Conservation (phyloP, 2,113 vertebrate species). For the Cottus gobio region DNA sequence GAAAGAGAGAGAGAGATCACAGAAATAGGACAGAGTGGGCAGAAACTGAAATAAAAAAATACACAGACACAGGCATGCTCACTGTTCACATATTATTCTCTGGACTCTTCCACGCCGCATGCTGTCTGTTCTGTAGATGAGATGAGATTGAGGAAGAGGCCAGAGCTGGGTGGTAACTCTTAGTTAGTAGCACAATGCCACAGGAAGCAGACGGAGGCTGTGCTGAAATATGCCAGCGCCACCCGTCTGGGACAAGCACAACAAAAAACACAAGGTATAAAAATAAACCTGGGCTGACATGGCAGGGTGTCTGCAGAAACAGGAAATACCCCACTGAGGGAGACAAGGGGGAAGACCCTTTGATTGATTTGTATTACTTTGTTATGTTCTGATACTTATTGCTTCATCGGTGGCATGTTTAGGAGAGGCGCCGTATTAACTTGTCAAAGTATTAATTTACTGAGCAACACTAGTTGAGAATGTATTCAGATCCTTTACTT, state of each 20-base stretch:
- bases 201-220: conserved; percentile 74
- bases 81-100: conserved; percentile 32
- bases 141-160: conserved; percentile 58
- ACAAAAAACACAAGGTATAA: conserved; percentile 69
- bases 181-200: conserved; percentile 59
- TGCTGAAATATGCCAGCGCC: conserved; percentile 68
- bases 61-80: conserved; percentile 26
- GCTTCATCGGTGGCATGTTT: conserved; percentile 7
- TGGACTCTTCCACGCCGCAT: conserved; percentile 15
- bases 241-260: conserved; percentile 73
- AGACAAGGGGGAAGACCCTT: conserved; percentile 33
- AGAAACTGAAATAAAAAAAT: conserved; percentile 8
- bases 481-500: not conserved
- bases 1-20: conserved; percentile 21
- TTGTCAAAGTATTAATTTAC: not conserved
- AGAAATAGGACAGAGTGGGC: conserved; percentile 51
- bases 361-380: conserved; percentile 1
- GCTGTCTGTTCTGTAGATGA: conserved; percentile 37
- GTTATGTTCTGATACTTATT: not conserved
- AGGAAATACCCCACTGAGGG: conserved; percentile 61
- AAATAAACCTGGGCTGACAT: conserved; percentile 66
- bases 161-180: conserved; percentile 44
- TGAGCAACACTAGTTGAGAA: not conserved
- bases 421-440: not conserved
- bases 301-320: conserved; percentile 57